These are phyloP conservation scores for Dasyprocta punctata DNA, from an alignment of 2,113 vertebrate genomes.

Conservation along the genomic window DNA sequence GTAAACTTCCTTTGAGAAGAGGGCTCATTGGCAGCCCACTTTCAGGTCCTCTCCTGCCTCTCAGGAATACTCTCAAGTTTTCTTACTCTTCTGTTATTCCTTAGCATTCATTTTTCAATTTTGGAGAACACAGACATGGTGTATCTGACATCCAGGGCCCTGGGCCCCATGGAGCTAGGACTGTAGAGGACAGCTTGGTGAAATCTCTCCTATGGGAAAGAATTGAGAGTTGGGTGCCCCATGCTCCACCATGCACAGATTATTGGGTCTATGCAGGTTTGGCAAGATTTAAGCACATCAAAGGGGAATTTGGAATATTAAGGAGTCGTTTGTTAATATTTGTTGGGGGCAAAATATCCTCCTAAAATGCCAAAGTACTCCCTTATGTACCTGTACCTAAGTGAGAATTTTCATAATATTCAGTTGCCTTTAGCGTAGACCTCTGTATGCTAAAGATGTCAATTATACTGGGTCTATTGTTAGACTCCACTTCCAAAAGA, in stretches of 20 bases:
- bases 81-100: background rate
- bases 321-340: background rate
- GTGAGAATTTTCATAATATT: background rate
- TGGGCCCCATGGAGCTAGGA: background rate
- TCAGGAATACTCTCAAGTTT: background rate
- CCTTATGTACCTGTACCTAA: background rate
- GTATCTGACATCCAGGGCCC: background rate
- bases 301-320: background rate
- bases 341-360: background rate
- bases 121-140: background rate
- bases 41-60: background rate
- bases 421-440: background rate
- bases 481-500: background rate
- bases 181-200: no score
- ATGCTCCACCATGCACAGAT: no score
- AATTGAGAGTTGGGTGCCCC: background rate
- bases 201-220: background rate
- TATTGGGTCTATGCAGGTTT: background rate
- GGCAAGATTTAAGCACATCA: background rate
- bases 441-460: background rate
- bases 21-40: background rate
- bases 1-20: background rate
- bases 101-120: background rate
- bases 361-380: background rate
- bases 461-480: background rate